These are phyloP conservation scores for Zaprionus africanus DNA, from an alignment of 1,140 invertebrate species.

Conservation along the genomic window DNA sequence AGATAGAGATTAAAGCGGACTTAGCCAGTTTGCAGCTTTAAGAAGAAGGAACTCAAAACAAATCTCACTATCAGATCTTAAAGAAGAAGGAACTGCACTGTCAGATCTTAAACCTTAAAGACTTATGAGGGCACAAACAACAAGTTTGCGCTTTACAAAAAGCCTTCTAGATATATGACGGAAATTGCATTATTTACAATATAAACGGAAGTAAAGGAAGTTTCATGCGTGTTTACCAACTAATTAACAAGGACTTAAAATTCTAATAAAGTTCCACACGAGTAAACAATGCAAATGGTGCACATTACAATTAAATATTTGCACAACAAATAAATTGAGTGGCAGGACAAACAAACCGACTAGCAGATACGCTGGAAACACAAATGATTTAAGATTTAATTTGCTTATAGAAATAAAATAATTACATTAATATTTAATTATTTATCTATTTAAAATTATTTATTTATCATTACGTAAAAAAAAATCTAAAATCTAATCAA, in stretches of 20 bases:
- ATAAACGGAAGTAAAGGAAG: background rate
- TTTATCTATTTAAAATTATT: too few species aligned
- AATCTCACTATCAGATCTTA: too few species aligned
- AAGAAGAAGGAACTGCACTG: background rate
- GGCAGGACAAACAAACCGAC: background rate
- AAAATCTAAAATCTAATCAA: too few species aligned
- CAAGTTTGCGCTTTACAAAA: background rate
- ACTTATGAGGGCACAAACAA: too few species aligned
- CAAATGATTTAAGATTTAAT: background rate
- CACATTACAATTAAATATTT: constrained; percentile 23
- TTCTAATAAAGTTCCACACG: constrained; percentile 16
- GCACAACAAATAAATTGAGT: constrained; percentile 23
- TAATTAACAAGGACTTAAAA: constrained; percentile 16
- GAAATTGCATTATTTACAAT: background rate
- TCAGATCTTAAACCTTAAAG: too few species aligned
- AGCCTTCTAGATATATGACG: background rate
- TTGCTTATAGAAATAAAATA: too few species aligned
- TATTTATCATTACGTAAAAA: too few species aligned
- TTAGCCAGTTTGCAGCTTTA: background rate
- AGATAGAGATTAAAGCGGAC: background rate
- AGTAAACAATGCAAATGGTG: constrained; percentile 5
- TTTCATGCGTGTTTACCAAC: constrained; percentile 2
- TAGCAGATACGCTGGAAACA: background rate
- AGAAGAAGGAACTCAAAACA: background rate
- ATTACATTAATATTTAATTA: too few species aligned